Evolutionary conservation across 2,113 vertebrate genomes (phyloP).

Genomic region (Smithornis capensis): DNA sequence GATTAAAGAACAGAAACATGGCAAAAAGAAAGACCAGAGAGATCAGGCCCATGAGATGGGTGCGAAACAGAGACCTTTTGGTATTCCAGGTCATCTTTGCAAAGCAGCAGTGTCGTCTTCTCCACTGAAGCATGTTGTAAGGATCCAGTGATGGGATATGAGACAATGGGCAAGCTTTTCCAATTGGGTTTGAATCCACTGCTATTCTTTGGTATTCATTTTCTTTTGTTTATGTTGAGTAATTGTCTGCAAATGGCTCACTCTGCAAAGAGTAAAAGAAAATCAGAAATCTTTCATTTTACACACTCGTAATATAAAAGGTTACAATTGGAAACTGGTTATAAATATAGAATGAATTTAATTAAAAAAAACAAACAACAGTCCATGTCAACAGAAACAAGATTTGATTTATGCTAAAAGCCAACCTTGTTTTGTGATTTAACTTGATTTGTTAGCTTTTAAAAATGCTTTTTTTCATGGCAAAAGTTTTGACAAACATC

Average conservation of each 20-base stretch:
- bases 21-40: slow-evolving; percentile 83
- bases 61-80: slow-evolving; percentile 91
- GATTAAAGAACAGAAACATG: slow-evolving; percentile 82
- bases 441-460: background rate
- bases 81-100: slow-evolving; percentile 95
- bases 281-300: background rate
- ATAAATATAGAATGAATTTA: background rate
- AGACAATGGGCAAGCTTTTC: background rate
- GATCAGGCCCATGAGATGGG: slow-evolving; percentile 79
- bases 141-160: slow-evolving; percentile 40
- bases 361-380: background rate
- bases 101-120: slow-evolving; percentile 87
- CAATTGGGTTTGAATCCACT: background rate
- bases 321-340: background rate
- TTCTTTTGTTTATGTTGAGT: slow-evolving; percentile 23
- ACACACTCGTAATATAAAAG: background rate
- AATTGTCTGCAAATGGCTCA: background rate
- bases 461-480: background rate
- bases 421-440: background rate
- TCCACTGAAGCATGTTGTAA: slow-evolving; percentile 92
- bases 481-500: background rate
- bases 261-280: slow-evolving; percentile 48
- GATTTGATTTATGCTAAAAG: background rate
- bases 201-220: slow-evolving; percentile 69
- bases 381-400: background rate